Percentiles rank a stretch among this genome's conserved stretches.
Evolutionary conservation across 1,140 invertebrate species (phyloP).

Genomic region (Philotrypesis tridentata): DNA sequence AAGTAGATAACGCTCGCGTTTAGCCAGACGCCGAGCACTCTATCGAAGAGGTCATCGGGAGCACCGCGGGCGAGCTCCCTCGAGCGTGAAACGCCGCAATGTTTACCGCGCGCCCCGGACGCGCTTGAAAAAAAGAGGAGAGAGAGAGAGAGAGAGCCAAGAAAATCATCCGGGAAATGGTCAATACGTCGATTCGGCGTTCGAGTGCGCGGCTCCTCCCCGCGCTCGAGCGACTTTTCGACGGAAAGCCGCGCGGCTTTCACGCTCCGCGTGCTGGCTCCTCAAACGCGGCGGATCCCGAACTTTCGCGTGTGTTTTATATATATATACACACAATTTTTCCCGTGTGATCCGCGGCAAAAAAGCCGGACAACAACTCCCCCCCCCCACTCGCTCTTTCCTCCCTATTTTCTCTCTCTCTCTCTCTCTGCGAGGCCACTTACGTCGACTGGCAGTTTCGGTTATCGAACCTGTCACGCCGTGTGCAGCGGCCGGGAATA

Average conservation of each 20-base stretch:
- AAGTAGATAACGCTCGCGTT: background rate
- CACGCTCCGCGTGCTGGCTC: too few species aligned
- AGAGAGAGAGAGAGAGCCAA: background rate
- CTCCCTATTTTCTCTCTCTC: background rate
- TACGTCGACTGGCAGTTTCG: slow-evolving; percentile 8
- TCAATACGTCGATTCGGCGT: slow-evolving; percentile 28
- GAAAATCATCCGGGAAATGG: slow-evolving; percentile 24
- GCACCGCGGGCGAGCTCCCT: background rate
- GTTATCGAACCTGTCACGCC: slow-evolving; percentile 11
- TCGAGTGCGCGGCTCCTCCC: background rate
- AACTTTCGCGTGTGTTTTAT: slow-evolving; percentile 31
- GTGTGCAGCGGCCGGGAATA: background rate
- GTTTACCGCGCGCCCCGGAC: background rate
- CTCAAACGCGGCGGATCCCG: too few species aligned
- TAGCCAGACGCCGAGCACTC: background rate
- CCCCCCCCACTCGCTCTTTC: too few species aligned
- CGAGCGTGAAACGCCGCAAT: background rate
- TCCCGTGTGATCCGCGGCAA: background rate
- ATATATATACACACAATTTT: slow-evolving; percentile 32
- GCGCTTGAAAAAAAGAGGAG: background rate
- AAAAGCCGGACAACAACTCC: slow-evolving; percentile 6
- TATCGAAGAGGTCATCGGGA: background rate
- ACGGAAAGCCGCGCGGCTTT: slow-evolving; percentile 22
- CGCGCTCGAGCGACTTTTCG: slow-evolving; percentile 23
- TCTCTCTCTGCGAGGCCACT: background rate